Percentiles rank a stretch among this genome's conserved stretches.
Evolutionary conservation across 2,797 vertebrate genomes (phyloP).

Genomic region (Sebastes oblongus): DNA sequence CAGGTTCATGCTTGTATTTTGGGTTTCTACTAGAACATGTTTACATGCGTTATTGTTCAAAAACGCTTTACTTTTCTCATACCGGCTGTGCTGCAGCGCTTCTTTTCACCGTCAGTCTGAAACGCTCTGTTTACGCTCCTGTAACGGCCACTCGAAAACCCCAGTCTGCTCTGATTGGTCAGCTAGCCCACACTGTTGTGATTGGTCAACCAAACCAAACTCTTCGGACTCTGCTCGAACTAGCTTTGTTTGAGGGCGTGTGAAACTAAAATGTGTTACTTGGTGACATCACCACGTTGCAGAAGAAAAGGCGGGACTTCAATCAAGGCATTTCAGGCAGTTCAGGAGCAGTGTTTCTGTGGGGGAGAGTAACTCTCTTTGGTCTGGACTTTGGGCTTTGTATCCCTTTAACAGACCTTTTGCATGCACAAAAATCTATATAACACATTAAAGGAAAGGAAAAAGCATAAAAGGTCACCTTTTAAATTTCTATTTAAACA

Average conservation of each 20-base stretch:
- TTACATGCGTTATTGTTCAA: not conserved
- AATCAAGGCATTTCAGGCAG: too few species aligned
- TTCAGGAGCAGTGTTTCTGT: not conserved
- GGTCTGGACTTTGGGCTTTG: not conserved
- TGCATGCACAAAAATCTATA: not conserved
- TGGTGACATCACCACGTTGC: not conserved
- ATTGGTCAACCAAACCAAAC: not conserved
- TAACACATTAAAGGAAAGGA: not conserved
- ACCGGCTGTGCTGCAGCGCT: too few species aligned
- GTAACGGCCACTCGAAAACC: accelerated
- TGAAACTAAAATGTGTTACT: not conserved
- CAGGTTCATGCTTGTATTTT: not conserved
- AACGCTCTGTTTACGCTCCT: too few species aligned
- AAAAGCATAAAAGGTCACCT: not conserved
- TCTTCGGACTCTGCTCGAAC: not conserved
- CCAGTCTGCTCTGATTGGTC: too few species aligned
- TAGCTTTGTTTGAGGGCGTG: not conserved
- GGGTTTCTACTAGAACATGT: not conserved
- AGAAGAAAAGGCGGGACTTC: not conserved
- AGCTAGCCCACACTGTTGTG: not conserved
- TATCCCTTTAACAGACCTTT: not conserved
- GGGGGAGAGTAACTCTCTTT: not conserved
- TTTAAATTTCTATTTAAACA: not conserved
- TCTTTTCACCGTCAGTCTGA: too few species aligned
- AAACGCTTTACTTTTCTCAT: too few species aligned